phyloP scores from a whole-genome alignment of 2,797 vertebrate genomes.

The Lithobates sylvaticus region DNA sequence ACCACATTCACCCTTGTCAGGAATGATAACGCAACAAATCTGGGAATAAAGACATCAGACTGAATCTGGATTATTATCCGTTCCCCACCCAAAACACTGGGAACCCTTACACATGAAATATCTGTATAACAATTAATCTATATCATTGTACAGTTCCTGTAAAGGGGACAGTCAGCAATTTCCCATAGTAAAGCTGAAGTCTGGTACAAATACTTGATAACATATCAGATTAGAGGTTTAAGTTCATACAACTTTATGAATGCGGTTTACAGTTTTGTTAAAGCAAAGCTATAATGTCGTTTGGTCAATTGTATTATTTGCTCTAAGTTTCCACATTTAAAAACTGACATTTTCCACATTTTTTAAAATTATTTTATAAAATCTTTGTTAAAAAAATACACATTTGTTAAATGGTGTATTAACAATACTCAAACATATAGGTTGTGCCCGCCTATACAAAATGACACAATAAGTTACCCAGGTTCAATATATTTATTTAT shows the following conservation, averaged over 20 bases:
- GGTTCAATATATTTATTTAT: no score
- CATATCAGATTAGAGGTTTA: slow-evolving; percentile 10
- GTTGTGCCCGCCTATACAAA: no score
- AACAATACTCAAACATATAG: no score
- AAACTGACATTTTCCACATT: no score
- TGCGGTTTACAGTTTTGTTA: neutral
- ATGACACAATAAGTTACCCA: no score
- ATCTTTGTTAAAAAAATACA: no score
- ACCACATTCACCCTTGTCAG: neutral
- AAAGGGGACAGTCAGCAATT: neutral
- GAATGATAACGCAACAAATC: slow-evolving; percentile 2
- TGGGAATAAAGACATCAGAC: neutral
- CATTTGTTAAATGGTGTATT: no score
- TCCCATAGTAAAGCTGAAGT: neutral
- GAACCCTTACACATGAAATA: neutral
- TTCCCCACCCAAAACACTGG: slow-evolving; percentile 2
- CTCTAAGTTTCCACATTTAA: no score
- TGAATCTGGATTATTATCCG: neutral
- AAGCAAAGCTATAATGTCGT: neutral
- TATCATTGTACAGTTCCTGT: neutral
- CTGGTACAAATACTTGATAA: neutral
- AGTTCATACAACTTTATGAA: neutral
- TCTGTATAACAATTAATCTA: neutral
- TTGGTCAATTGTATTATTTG: neutral
- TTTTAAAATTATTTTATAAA: no score